Evolutionary conservation across 2,113 vertebrate genomes (phyloP).

Genomic region (Daboia siamensis): DNA sequence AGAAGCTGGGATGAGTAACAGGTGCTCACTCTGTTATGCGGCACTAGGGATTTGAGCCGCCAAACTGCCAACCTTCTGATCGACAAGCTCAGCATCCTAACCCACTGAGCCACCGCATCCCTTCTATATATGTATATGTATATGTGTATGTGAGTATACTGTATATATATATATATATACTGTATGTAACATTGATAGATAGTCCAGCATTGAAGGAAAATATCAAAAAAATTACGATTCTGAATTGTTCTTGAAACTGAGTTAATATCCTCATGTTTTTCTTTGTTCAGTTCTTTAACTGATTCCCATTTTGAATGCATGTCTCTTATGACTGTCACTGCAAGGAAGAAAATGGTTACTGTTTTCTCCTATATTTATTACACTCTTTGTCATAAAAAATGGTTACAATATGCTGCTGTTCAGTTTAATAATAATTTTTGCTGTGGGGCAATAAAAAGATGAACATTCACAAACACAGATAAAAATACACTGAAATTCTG

Average conservation of each 20-base stretch:
- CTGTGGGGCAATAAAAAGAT: constrained; percentile 1
- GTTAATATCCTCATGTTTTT: constrained; percentile 29
- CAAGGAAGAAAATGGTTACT: constrained; percentile 24
- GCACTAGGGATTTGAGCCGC: too few species aligned
- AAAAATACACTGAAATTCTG: constrained; percentile 19
- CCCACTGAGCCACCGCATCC: too few species aligned
- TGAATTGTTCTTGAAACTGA: not conserved
- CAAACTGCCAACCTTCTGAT: too few species aligned
- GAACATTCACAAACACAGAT: not conserved
- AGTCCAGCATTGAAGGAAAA: not conserved
- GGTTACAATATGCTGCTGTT: constrained; percentile 27
- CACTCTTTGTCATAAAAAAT: not conserved
- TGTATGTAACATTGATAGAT: not conserved
- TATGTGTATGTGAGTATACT: too few species aligned
- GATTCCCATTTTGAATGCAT: constrained; percentile 20
- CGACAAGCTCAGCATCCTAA: too few species aligned
- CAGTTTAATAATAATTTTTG: constrained; percentile 14
- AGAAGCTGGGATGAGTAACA: too few species aligned
- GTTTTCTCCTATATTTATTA: not conserved
- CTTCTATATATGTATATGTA: too few species aligned
- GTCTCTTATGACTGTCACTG: constrained; percentile 1
- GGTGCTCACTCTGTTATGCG: too few species aligned
- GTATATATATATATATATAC: too few species aligned
- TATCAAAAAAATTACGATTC: not conserved
- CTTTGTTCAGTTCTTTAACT: not conserved